Percentiles rank a stretch among this genome's conserved stretches.
Conservation (phyloP, 2,888 invertebrate species). For the Arrhopalites spinosus region DNA sequence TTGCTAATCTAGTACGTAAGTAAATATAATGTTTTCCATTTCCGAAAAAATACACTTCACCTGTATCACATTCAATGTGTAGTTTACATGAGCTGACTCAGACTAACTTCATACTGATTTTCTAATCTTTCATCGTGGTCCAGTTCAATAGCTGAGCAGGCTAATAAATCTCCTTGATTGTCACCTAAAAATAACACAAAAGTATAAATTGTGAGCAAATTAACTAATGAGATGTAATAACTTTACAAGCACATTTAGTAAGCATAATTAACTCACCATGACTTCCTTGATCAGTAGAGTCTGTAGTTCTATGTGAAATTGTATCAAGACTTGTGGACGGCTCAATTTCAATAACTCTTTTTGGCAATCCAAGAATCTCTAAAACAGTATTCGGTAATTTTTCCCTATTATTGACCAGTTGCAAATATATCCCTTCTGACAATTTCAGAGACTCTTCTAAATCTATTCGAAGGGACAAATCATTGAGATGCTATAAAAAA, state of each 20-base stretch:
- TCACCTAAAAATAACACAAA: neutral
- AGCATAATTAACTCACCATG: neutral
- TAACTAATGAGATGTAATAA: too few species aligned
- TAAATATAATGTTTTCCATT: neutral
- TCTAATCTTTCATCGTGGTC: constrained; percentile 47
- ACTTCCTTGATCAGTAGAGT: neutral
- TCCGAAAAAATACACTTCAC: neutral
- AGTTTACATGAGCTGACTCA: constrained; percentile 52
- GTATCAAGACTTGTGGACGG: neutral
- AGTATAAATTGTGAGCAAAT: neutral
- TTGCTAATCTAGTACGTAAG: too few species aligned
- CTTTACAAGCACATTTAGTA: too few species aligned
- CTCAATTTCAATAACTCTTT: constrained; percentile 31
- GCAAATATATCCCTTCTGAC: constrained; percentile 91
- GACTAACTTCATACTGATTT: constrained; percentile 52
- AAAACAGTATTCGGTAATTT: constrained; percentile 74
- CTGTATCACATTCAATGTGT: neutral
- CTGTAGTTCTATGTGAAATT: neutral
- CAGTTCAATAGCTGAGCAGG: constrained; percentile 31
- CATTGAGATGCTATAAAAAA: constrained; percentile 86
- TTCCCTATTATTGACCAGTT: constrained; percentile 72
- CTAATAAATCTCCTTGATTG: neutral
- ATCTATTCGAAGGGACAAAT: constrained; percentile 84
- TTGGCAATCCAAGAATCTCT: constrained; percentile 70
- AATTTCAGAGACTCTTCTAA: constrained; percentile 78